Percentiles rank a stretch among this genome's conserved stretches.
Evolutionary conservation across 2,888 invertebrate species (phyloP).

Genomic region (Cheilosia grossa): DNA sequence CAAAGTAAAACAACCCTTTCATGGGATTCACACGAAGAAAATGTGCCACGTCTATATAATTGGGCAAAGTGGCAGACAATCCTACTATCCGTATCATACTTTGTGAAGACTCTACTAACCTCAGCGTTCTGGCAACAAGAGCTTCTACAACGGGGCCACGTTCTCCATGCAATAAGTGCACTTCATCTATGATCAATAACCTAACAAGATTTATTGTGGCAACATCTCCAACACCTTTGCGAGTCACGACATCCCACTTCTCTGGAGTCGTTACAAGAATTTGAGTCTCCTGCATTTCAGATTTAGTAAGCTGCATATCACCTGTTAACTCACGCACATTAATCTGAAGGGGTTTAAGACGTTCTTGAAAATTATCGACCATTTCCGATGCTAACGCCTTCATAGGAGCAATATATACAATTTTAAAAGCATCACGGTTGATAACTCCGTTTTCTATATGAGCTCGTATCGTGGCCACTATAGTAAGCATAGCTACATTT

Average conservation of each 20-base stretch:
- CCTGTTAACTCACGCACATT: slow-evolving; percentile 96
- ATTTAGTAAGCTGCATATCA: slow-evolving; percentile 98
- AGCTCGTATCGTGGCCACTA: slow-evolving; percentile 94
- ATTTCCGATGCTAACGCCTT: slow-evolving; percentile 99
- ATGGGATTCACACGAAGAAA: slow-evolving; percentile 97
- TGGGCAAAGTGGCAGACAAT: slow-evolving; percentile 97
- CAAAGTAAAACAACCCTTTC: slow-evolving; percentile 96
- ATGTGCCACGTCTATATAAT: slow-evolving; percentile 97
- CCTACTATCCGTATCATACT: slow-evolving; percentile 99
- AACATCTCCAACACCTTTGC: slow-evolving; percentile 96
- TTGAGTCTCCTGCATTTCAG: slow-evolving; percentile 97
- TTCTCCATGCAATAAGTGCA: slow-evolving; percentile 98
- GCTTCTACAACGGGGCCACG: slow-evolving; percentile 99
- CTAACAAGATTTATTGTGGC: slow-evolving; percentile 95
- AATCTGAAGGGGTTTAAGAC: slow-evolving; percentile 90
- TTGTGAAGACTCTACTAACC: slow-evolving; percentile 95
- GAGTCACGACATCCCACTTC: slow-evolving; percentile 99
- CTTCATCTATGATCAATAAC: slow-evolving; percentile 97
- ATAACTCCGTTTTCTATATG: slow-evolving; percentile 92
- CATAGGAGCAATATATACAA: slow-evolving; percentile 99
- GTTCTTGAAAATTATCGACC: slow-evolving; percentile 95
- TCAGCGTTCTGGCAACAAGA: slow-evolving; percentile 96
- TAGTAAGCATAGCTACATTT: slow-evolving; percentile 96
- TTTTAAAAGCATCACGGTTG: slow-evolving; percentile 96
- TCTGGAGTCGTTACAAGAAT: slow-evolving; percentile 99